Percentiles rank a stretch among this genome's conserved stretches.
Evolutionary conservation across 2,797 vertebrate genomes (phyloP).

Genomic region (Propithecus perrieri): DNA sequence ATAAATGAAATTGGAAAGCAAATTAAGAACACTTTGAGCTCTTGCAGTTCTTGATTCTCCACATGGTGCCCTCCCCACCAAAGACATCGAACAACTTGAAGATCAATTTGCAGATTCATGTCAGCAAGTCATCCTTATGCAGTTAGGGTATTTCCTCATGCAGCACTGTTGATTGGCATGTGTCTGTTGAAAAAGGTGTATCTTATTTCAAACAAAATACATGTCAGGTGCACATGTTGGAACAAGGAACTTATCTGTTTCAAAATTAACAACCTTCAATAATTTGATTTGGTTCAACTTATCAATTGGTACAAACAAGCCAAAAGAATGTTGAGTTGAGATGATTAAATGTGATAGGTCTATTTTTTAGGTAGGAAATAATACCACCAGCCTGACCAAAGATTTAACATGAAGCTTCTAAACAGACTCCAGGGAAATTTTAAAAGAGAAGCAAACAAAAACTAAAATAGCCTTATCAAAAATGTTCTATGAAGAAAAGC

Average conservation of each 20-base stretch:
- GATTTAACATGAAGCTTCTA: conserved; percentile 67
- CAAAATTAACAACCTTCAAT: conserved; percentile 45
- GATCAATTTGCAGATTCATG: conserved; percentile 60
- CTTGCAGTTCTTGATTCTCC: conserved; percentile 19
- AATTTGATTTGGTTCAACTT: conserved; percentile 41
- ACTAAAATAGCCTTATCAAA: conserved; percentile 63
- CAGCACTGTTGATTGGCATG: conserved; percentile 70
- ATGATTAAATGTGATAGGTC: background rate
- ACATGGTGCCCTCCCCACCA: background rate
- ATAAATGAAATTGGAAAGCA: background rate
- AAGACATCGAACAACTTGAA: conserved; percentile 30
- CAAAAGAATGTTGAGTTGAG: conserved; percentile 21
- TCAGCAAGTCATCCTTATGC: conserved; percentile 50
- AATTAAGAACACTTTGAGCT: background rate
- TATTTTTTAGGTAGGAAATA: conserved; percentile 19
- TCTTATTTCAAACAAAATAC: conserved; percentile 79
- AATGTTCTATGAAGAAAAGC: conserved; percentile 20
- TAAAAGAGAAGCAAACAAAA: conserved; percentile 64
- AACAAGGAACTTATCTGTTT: conserved; percentile 41
- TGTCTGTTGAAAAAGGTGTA: conserved; percentile 70
- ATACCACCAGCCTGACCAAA: conserved; percentile 21
- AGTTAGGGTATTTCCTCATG: conserved; percentile 63
- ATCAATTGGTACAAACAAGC: conserved; percentile 15
- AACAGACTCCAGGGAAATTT: conserved; percentile 38
- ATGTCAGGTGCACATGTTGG: conserved; percentile 72